These are phyloP conservation scores for Cantharis rustica DNA, from an alignment of 2,888 invertebrate genomes.

Conservation along the genomic window DNA sequence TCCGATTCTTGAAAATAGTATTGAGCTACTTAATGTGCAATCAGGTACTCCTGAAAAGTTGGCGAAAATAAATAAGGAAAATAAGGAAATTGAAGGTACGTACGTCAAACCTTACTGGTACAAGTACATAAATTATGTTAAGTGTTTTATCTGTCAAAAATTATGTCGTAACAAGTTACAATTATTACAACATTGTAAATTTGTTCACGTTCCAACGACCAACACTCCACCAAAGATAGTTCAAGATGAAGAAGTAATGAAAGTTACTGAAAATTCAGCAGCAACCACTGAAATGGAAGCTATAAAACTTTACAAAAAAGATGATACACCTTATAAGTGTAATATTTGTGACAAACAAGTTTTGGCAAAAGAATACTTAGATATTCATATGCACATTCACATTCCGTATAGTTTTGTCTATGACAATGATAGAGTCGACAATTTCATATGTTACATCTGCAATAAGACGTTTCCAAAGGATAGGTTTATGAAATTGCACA, in stretches of 20 bases:
- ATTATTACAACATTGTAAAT: slow-evolving; percentile 15
- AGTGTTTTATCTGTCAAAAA: slow-evolving; percentile 18
- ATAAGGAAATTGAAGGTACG: background rate
- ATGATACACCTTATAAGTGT: slow-evolving; percentile 1
- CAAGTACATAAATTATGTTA: background rate
- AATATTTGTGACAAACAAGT: slow-evolving; percentile 19
- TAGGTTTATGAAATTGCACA: slow-evolving; percentile 21
- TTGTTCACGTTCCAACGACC: slow-evolving; percentile 8
- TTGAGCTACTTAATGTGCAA: background rate
- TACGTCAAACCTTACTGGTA: background rate
- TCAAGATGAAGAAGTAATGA: background rate
- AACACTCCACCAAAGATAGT: background rate
- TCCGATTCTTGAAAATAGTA: background rate
- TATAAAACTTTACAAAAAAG: background rate
- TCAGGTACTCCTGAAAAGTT: background rate
- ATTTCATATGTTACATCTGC: slow-evolving; percentile 21
- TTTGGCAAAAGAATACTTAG: background rate
- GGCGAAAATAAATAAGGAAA: background rate
- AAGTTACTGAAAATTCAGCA: background rate
- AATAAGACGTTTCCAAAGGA: slow-evolving; percentile 21
- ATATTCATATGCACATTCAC: slow-evolving; percentile 17
- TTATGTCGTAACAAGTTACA: slow-evolving; percentile 3
- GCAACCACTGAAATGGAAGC: background rate
- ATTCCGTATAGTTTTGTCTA: slow-evolving; percentile 1
- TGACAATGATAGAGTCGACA: slow-evolving; percentile 6